Percentiles rank a stretch among this genome's conserved stretches.
Conservation (phyloP, 2,113 vertebrate species). For the Tichodroma muraria region DNA sequence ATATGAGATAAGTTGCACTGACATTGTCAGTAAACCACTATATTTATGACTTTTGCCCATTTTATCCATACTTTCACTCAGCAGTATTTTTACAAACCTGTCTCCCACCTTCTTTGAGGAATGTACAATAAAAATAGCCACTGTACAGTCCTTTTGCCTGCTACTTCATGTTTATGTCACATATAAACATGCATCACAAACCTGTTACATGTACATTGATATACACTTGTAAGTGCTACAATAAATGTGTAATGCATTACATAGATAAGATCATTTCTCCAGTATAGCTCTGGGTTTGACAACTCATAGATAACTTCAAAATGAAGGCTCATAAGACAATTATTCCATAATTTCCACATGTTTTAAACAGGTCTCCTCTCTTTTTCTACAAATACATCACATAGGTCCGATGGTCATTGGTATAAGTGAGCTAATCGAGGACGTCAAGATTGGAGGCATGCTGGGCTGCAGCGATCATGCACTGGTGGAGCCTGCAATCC, state of each 20-base stretch:
- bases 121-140: background rate
- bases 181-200: background rate
- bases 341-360: background rate
- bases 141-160: background rate
- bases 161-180: background rate
- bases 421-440: background rate
- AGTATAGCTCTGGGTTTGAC: background rate
- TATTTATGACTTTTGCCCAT: background rate
- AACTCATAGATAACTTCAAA: background rate
- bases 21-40: background rate
- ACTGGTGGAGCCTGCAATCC: background rate
- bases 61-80: background rate
- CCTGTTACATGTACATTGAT: background rate
- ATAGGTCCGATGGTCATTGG: accelerated
- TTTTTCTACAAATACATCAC: background rate
- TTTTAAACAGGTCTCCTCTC: background rate
- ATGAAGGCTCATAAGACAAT: background rate
- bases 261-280: background rate
- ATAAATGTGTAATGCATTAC: background rate
- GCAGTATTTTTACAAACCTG: background rate
- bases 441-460: accelerated
- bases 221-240: background rate
- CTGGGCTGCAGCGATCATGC: background rate
- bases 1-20: background rate
- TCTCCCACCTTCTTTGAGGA: background rate